Conservation (phyloP, 2,113 vertebrate species). For the Psittacula cyanocephala region DNA sequence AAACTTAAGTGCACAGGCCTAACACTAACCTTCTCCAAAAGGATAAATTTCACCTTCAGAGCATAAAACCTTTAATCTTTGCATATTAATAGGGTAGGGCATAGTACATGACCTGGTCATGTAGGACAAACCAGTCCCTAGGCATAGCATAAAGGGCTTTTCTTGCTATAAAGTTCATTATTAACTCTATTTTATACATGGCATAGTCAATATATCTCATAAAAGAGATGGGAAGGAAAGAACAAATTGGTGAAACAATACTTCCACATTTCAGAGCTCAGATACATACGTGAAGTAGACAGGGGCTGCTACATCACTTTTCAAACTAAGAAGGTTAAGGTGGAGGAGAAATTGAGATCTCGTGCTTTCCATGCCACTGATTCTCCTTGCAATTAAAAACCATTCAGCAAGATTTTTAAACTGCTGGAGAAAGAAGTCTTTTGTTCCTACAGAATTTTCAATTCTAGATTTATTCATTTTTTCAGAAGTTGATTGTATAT, state of each 20-base stretch:
- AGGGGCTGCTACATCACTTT: not conserved
- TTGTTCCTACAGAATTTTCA: not conserved
- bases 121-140: constrained; percentile 8
- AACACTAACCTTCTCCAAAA: constrained; percentile 44
- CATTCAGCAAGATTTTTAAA: not conserved
- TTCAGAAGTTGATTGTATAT: constrained; percentile 2
- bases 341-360: not conserved
- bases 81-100: constrained; percentile 38
- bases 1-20: constrained; percentile 54
- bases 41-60: constrained; percentile 46
- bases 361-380: not conserved
- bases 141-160: constrained; percentile 15
- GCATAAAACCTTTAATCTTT: constrained; percentile 11
- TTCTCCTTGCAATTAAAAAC: not conserved
- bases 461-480: not conserved
- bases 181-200: constrained; percentile 12
- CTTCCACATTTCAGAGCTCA: not conserved
- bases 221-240: not conserved
- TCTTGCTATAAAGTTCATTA: constrained; percentile 14
- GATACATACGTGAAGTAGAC: not conserved
- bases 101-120: constrained; percentile 21
- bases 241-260: not conserved
- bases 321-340: not conserved
- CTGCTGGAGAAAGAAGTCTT: not conserved
- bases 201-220: constrained; percentile 22